Percentiles rank a stretch among this genome's conserved stretches.
These are phyloP conservation scores for Halocaridina rubra DNA, from an alignment of 2,888 invertebrate genomes.

Conservation along the genomic window DNA sequence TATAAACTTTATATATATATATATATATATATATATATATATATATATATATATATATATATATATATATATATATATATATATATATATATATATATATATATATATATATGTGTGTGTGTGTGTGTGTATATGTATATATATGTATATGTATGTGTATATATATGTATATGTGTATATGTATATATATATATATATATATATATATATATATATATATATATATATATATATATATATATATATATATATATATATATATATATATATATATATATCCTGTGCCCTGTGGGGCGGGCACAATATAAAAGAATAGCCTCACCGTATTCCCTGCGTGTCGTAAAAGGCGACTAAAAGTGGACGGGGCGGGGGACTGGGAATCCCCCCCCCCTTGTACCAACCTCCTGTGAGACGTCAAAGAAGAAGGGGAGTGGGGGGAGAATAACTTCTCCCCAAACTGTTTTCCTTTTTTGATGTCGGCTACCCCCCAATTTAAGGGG, in stretches of 20 bases:
- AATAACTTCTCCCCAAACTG: no score
- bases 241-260: neutral
- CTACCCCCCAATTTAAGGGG: no score
- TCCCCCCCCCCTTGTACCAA: no score
- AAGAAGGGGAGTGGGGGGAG: no score
- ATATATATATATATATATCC: neutral
- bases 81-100: slow-evolving; percentile 16
- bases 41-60: slow-evolving; percentile 33
- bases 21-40: slow-evolving; percentile 32
- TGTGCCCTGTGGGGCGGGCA: no score
- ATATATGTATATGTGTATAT: neutral
- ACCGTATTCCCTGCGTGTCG: no score
- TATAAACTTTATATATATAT: no score
- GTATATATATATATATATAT: neutral
- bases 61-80: slow-evolving; percentile 41
- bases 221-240: neutral
- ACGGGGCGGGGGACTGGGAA: no score
- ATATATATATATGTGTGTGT: neutral
- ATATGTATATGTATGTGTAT: neutral
- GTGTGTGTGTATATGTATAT: neutral
- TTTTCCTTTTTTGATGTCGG: no score
- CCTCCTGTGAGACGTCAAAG: no score
- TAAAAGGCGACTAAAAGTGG: no score
- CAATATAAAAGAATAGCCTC: no score
- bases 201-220: neutral